phyloP scores from a whole-genome alignment of 2,888 invertebrate genomes.

The Tipula helvola region DNA sequence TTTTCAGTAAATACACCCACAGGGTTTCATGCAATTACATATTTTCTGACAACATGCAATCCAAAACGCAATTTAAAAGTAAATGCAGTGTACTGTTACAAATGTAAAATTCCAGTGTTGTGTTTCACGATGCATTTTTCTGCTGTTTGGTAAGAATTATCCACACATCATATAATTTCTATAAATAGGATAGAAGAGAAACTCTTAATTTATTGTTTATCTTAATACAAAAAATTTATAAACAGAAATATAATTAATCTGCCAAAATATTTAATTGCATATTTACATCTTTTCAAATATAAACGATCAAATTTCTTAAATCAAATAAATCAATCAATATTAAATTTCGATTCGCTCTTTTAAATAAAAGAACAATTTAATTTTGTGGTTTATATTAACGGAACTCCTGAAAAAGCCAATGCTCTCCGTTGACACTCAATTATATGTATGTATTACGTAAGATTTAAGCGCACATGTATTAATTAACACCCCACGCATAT shows the following conservation, averaged over 20 bases:
- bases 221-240: not conserved
- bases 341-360: not conserved
- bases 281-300: not conserved
- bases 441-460: not conserved
- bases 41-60: no score
- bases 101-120: no score
- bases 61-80: no score
- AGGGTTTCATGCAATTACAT: no score
- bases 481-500: not conserved
- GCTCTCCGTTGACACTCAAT: not conserved
- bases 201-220: not conserved
- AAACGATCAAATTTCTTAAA: not conserved
- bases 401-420: not conserved
- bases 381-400: not conserved
- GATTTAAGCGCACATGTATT: not conserved
- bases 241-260: not conserved
- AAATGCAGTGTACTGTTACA: no score
- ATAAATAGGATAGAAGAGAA: not conserved
- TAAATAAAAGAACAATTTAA: not conserved
- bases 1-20: no score
- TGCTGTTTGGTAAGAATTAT: not conserved
- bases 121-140: not conserved
- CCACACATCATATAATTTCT: not conserved
- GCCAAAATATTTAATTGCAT: not conserved
- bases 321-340: conserved; percentile 4